Conservation (phyloP, 2,888 invertebrate species). For the Timandra comae region DNA sequence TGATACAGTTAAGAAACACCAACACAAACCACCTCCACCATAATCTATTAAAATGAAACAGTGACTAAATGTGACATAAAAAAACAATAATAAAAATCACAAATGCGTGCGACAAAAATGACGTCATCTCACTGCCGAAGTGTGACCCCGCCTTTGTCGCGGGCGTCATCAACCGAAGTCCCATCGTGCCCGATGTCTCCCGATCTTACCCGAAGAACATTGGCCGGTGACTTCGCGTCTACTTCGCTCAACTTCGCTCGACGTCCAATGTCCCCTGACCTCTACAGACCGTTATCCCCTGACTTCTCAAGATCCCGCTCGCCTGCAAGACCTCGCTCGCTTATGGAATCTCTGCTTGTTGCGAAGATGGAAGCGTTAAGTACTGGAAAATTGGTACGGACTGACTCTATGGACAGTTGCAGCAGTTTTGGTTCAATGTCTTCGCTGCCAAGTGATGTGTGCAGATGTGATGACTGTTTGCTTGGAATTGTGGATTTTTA, state of each 20-base stretch:
- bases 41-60: not conserved
- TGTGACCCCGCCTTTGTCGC: conserved; percentile 69
- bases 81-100: conserved; percentile 23
- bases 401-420: conserved; percentile 86
- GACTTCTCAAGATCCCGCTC: conserved; percentile 65
- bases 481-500: conserved; percentile 88
- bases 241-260: conserved; percentile 42
- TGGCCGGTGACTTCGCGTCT: conserved; percentile 55
- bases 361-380: conserved; percentile 88
- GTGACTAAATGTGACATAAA: conserved; percentile 3
- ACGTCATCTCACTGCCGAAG: conserved; percentile 70
- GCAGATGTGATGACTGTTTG: conserved; percentile 89
- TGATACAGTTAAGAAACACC: too few species aligned
- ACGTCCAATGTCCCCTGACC: conserved; percentile 62
- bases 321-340: conserved; percentile 80
- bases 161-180: conserved; percentile 63
- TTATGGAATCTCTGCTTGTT: conserved; percentile 88
- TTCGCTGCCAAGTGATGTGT: conserved; percentile 84
- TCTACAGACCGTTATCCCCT: conserved; percentile 61
- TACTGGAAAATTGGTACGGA: conserved; percentile 78
- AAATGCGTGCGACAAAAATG: conserved; percentile 71
- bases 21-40: too few species aligned
- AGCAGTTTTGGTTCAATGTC: conserved; percentile 83
- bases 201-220: conserved; percentile 46
- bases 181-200: conserved; percentile 47